Evolutionary conservation across 2,888 invertebrate genomes (phyloP).

Genomic region (Druceiella hillmani): DNA sequence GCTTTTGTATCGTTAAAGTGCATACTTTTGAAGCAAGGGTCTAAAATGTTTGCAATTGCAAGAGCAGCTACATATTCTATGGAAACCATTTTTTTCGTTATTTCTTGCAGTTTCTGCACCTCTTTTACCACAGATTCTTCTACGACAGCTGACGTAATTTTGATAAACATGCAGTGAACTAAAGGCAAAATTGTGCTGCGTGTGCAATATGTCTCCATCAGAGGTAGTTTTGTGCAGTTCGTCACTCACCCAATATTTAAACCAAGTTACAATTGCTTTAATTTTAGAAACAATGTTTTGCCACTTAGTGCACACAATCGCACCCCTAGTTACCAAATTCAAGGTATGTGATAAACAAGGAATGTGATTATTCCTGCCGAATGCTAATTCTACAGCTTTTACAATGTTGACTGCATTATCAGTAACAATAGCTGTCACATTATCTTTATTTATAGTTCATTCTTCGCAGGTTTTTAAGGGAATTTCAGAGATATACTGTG

Average conservation of each 20-base stretch:
- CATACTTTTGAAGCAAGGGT: conserved; percentile 20
- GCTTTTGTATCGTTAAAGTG: conserved; percentile 16
- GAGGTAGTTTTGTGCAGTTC: conserved; percentile 20
- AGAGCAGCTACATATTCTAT: conserved; percentile 16
- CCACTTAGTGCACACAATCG: conserved; percentile 19
- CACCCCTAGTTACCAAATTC: conserved; percentile 27
- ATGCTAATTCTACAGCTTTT: conserved; percentile 21
- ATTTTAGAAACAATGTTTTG: conserved; percentile 24
- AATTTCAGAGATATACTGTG: conserved; percentile 27
- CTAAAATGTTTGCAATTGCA: conserved; percentile 18
- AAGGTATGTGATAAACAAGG: conserved; percentile 30
- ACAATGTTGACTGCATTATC: conserved; percentile 24
- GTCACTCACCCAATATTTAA: conserved; percentile 27
- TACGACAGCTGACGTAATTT: conserved; percentile 20
- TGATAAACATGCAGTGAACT: conserved; percentile 11
- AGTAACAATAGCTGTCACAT: conserved; percentile 24
- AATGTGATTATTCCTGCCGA: conserved; percentile 25
- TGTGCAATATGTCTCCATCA: conserved; percentile 16
- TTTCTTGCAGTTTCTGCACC: conserved; percentile 12
- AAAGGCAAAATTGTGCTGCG: conserved; percentile 19
- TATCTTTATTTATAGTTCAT: conserved; percentile 23
- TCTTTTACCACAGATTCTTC: conserved; percentile 21
- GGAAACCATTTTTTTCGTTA: conserved; percentile 16
- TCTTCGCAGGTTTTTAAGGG: conserved; percentile 24
- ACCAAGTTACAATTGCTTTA: conserved; percentile 28